phyloP scores from a whole-genome alignment of 2,888 invertebrate species.

The Sesia bembeciformis region DNA sequence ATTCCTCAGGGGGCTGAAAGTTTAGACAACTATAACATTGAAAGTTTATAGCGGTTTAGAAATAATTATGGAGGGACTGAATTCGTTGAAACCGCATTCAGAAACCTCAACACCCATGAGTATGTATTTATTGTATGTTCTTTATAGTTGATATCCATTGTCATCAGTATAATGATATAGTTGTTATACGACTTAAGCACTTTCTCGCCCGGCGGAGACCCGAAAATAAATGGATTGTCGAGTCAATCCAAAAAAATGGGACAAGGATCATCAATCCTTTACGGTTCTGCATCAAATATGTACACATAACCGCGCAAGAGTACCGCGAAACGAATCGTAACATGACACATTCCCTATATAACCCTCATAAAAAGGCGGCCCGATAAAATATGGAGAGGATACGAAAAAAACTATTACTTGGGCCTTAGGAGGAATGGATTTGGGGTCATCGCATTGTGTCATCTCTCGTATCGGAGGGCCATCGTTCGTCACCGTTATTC shows the following conservation, averaged over 20 bases:
- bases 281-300: conserved; percentile 45
- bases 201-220: conserved; percentile 5
- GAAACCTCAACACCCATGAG: too few species aligned
- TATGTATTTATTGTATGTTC: too few species aligned
- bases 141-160: background rate
- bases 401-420: conserved; percentile 50
- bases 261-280: conserved; percentile 19
- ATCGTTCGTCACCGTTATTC: conserved; percentile 44
- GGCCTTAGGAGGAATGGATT: conserved; percentile 47
- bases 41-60: too few species aligned
- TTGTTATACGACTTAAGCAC: background rate
- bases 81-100: too few species aligned
- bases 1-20: too few species aligned
- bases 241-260: conserved; percentile 36
- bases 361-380: conserved; percentile 50
- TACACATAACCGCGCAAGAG: conserved; percentile 34
- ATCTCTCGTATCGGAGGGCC: conserved; percentile 53
- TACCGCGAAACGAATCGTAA: conserved; percentile 35
- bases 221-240: conserved; percentile 39
- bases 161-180: background rate
- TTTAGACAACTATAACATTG: too few species aligned
- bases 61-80: too few species aligned
- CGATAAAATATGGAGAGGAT: conserved; percentile 59
- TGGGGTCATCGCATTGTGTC: conserved; percentile 66
- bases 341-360: conserved; percentile 52